Base-by-base conservation (phyloP, 2,113 vertebrate genomes). In the Cacatua alba region DNA sequence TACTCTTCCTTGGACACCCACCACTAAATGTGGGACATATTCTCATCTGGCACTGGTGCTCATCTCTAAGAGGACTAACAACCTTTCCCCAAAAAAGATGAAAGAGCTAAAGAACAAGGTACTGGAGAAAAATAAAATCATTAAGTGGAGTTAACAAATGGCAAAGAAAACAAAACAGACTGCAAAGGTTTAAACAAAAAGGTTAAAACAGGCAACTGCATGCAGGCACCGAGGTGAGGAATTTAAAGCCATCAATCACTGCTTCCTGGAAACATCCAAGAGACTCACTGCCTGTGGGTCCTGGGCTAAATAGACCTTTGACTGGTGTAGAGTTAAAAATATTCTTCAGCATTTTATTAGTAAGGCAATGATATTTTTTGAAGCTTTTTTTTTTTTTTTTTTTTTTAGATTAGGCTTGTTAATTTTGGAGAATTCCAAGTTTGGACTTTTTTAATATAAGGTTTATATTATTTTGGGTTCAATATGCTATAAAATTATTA, bases 11-110 rank as follows among this genome's bases (percentile, higher is more conserved):
- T 79, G 51, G 39, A 76, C 10, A 65, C 6, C 8, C 18, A 44
- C 13, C 6, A 9, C 20, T 59, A 44, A 60, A 52, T 43, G 6
- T 16, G 21, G 10, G 23, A 4, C 4, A 9, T 33, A 12, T 10
- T 86, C 8, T 67, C 2, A 52, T 55, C 41, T 48, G 33, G 11
- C 48, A 17, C 19, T 17, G 24, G 31, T 53, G 52, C 43, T 8
- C 7, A 28, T 65, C 24, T 19, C 20, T 65, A 23, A 44, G 3
- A 51, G 48, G n/a, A 75, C 1, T 17, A 46, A 83, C 83, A 8
- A 11, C 26, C 5, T 15, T 48, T 74, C 8, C 16, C 1, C 0
- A 0, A 19, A 60, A 55, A 26, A 10, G 11, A 3, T 3, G 18
- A 70, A 59, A 13, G 3, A 17, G 9, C 8, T n/a, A 15, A 81